Percentiles rank a stretch among this genome's conserved stretches.
Evolutionary conservation across 2,888 invertebrate species (phyloP).

Genomic region (Trissolcus japonicus): DNA sequence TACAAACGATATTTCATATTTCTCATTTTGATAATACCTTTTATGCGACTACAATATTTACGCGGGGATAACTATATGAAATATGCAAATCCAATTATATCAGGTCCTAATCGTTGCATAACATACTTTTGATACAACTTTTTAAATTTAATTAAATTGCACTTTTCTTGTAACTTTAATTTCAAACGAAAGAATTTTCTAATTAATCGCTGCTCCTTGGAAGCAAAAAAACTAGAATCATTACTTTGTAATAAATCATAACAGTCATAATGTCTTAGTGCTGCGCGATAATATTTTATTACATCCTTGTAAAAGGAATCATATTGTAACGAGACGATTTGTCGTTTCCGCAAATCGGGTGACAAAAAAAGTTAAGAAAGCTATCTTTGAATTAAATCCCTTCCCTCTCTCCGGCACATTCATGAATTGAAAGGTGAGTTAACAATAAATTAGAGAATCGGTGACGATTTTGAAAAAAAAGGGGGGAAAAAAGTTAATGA

Average conservation of each 20-base stretch:
- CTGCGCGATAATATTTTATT: constrained; percentile 39
- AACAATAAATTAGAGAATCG: constrained; percentile 43
- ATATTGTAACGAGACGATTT: constrained; percentile 3
- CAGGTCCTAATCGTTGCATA: constrained; percentile 4
- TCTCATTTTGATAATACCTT: constrained; percentile 23
- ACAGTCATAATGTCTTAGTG: constrained; percentile 30
- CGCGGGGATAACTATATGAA: neutral
- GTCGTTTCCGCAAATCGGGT: constrained; percentile 36
- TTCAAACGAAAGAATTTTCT: constrained; percentile 18
- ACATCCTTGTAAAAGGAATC: constrained; percentile 27
- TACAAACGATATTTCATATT: constrained; percentile 29
- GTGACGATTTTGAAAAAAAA: constrained; percentile 39
- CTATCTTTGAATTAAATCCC: constrained; percentile 40
- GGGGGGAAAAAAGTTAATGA: neutral
- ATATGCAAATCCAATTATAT: constrained; percentile 25
- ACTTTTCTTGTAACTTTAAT: constrained; percentile 1
- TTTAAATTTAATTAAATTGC: constrained; percentile 25
- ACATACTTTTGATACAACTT: neutral
- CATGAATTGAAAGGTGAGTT: constrained; percentile 19
- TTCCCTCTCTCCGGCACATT: constrained; percentile 6
- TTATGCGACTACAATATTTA: neutral
- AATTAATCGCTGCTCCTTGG: constrained; percentile 31
- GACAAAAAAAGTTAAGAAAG: constrained; percentile 37
- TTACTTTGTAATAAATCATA: constrained; percentile 45
- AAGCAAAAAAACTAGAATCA: constrained; percentile 28